These are phyloP conservation scores for Baronia brevicornis DNA, from an alignment of 2,888 invertebrate species.

Conservation along the genomic window DNA sequence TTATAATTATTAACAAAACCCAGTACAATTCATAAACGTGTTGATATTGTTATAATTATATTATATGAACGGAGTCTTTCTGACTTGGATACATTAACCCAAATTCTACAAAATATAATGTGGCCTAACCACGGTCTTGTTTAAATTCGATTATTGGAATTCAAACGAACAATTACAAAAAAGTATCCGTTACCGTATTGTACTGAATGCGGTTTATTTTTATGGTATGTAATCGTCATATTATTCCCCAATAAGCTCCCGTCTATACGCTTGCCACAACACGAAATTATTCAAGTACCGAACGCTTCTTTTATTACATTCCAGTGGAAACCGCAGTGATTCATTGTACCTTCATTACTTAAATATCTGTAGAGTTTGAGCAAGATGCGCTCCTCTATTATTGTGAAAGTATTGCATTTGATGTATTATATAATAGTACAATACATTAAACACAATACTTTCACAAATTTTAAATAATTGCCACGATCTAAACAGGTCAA, in stretches of 20 bases:
- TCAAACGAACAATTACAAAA: conserved; percentile 44
- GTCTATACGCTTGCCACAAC: conserved; percentile 1
- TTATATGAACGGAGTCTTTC: too few relatives aligned
- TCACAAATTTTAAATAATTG: too few relatives aligned
- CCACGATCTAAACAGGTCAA: too few relatives aligned
- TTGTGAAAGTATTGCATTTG: too few relatives aligned
- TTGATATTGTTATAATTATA: too few relatives aligned
- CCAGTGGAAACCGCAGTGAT: not conserved
- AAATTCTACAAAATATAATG: conserved; percentile 27
- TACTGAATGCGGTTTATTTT: conserved; percentile 47
- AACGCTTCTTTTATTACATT: conserved; percentile 1
- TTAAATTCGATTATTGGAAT: conserved; percentile 36
- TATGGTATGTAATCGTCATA: conserved; percentile 37
- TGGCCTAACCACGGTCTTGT: conserved; percentile 42
- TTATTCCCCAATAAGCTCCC: conserved; percentile 29
- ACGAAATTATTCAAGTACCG: conserved; percentile 1
- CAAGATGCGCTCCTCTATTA: too few relatives aligned
- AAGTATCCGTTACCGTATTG: conserved; percentile 44
- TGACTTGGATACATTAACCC: conserved; percentile 13
- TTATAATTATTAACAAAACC: conserved; percentile 10
- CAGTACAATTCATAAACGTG: too few relatives aligned
- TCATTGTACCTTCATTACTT: not conserved
- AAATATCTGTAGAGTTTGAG: not conserved
- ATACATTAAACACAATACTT: too few relatives aligned
- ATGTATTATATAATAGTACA: too few relatives aligned